These are phyloP conservation scores for Mactra quadrangularis DNA, from an alignment of 1,140 invertebrate genomes.

Conservation along the genomic window DNA sequence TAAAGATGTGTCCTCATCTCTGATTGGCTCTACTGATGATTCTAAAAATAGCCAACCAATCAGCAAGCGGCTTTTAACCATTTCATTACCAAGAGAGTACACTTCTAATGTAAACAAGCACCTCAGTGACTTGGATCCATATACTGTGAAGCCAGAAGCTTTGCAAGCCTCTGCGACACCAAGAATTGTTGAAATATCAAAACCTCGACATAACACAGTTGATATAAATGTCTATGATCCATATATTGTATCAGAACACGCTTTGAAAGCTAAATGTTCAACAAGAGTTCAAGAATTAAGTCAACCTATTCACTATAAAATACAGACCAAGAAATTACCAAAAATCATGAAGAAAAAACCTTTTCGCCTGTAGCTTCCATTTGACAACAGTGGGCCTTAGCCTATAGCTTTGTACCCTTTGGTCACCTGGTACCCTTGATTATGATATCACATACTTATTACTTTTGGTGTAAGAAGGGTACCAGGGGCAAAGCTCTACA, in stretches of 20 bases:
- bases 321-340: slow-evolving; percentile 65
- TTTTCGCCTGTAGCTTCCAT: neutral
- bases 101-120: neutral
- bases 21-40: neutral
- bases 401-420: too few relatives aligned
- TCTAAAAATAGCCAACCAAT: neutral
- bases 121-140: slow-evolving; percentile 19
- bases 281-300: slow-evolving; percentile 75
- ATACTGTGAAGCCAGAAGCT: slow-evolving; percentile 50
- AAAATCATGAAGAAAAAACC: neutral
- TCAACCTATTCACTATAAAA: slow-evolving; percentile 71
- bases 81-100: neutral
- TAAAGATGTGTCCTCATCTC: neutral
- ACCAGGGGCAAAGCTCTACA: too few relatives aligned
- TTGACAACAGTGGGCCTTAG: too few relatives aligned
- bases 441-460: too few relatives aligned
- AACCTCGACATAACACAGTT: slow-evolving; percentile 70
- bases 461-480: too few relatives aligned
- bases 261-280: slow-evolving; percentile 68
- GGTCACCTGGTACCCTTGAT: too few relatives aligned
- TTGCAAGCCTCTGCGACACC: slow-evolving; percentile 70
- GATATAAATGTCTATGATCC: slow-evolving; percentile 76
- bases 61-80: neutral
- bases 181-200: slow-evolving; percentile 73
- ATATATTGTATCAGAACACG: slow-evolving; percentile 69